Evolutionary conservation across 92 coral and sea anemone genomes (phyloP), one percentile per base, ranked within the genome.

Genomic region (Montipora capitata): DNA sequence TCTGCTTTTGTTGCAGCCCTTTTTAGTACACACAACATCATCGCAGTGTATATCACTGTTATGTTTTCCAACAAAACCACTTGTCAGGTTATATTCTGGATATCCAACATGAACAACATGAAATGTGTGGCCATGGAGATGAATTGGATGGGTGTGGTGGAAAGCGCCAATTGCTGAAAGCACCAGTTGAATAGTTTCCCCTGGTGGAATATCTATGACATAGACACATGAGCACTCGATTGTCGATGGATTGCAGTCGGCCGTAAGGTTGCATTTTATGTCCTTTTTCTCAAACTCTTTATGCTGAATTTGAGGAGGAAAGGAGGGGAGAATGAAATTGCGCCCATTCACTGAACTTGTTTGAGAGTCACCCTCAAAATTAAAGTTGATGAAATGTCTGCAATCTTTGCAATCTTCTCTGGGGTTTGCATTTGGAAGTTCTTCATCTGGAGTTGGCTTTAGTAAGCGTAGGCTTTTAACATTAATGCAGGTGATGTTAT

Each of bases 91-190:
- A 68, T 92, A 90, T 2, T 76, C 40, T 72, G 92, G 92, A 52
- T 87, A 92, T 41, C 92, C 94, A 14, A 92, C 83, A 61, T 77
- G 35, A 92, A 81, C 15, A 87, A 92, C 94, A 83, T 92, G 94
- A 73, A 92, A 92, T 67, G 92, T 77, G n/a, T 92, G 94, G 81
- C 94, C 94, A 74, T 92, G 94, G 40, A 93, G 77, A 58, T 93
- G 96, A 44, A 93, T 86, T 41, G 91, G 94, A 74, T 91, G 96
- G 61, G 38, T 76, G 15, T 71, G 61, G 11, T 40, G 75, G 14
- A 45, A 40, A 13, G 80, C 62, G 45, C 89, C 79, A 80, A 76
- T 7, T 65, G 91, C 68, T 49, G 84, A 61, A 17, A 93, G 65
- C 43, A 93, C 96, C 64, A 93, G 17, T 74, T 93, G 96, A 70